These are phyloP conservation scores for Haemorhous mexicanus DNA, from an alignment of 2,113 vertebrate species.

Conservation along the genomic window DNA sequence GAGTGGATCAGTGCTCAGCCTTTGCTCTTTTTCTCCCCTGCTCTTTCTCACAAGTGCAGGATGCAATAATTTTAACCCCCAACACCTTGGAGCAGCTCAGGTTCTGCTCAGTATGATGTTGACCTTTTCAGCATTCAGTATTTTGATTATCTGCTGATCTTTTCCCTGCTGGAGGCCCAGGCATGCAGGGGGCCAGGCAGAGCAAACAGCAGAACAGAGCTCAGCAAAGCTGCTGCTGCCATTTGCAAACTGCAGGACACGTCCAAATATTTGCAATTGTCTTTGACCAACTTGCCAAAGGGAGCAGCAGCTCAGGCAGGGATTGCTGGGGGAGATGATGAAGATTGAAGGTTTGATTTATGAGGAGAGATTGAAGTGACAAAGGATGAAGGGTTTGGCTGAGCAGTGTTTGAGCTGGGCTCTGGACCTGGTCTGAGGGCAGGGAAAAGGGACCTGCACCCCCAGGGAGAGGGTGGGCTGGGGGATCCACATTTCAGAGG, in stretches of 20 bases:
- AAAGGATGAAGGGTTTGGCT: background rate
- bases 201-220: background rate
- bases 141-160: conserved; percentile 29
- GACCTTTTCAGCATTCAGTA: conserved; percentile 43
- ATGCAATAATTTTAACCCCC: background rate
- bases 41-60: background rate
- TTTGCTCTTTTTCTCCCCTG: background rate
- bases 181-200: background rate
- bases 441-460: background rate
- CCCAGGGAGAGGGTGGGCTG: background rate
- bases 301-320: background rate
- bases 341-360: background rate
- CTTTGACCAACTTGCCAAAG: background rate
- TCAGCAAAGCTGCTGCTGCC: background rate
- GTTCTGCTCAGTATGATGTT: background rate
- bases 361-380: background rate
- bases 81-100: background rate
- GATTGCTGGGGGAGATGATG: background rate
- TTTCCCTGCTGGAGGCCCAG: background rate
- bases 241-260: background rate
- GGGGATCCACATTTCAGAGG: too few species aligned
- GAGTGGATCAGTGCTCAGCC: background rate
- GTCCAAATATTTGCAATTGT: background rate
- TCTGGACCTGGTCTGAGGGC: background rate
- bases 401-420: background rate